These are phyloP conservation scores for Notarius quadriscutis DNA, from an alignment of 2,113 vertebrate genomes.

Conservation along the genomic window DNA sequence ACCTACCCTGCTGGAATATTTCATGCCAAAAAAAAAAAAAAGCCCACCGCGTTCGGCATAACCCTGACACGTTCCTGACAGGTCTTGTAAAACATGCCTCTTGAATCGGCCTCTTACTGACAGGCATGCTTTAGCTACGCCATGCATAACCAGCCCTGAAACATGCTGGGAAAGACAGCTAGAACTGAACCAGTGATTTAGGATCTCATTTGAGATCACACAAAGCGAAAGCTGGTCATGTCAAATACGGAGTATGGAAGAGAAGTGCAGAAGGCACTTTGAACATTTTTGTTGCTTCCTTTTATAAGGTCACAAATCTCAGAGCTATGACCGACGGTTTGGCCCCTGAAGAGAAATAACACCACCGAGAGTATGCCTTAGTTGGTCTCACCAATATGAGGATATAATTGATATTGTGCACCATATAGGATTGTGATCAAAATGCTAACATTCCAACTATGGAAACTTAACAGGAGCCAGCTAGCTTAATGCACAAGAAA, in stretches of 20 bases:
- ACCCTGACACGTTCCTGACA: constrained; percentile 67
- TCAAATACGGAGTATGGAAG: constrained; percentile 70
- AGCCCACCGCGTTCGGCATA: constrained; percentile 60
- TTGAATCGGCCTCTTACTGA: constrained; percentile 53
- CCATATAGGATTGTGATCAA: not conserved
- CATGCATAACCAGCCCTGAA: constrained; percentile 23
- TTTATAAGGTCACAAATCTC: constrained; percentile 61
- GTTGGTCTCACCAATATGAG: not conserved
- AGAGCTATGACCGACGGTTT: constrained; percentile 22
- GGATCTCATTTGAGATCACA: constrained; percentile 59
- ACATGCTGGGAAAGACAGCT: constrained; percentile 16
- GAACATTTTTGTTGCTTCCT: not conserved
- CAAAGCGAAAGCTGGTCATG: constrained; percentile 59
- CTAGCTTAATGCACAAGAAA: not conserved
- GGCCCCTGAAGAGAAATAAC: constrained; percentile 23
- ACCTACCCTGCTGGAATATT: constrained; percentile 63
- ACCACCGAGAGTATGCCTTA: not conserved
- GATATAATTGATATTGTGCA: not conserved
- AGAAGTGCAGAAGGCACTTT: constrained; percentile 60
- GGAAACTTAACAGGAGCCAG: not conserved
- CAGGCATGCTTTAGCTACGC: constrained; percentile 52
- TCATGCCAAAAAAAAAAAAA: constrained; percentile 60
- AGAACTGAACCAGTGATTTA: constrained; percentile 64
- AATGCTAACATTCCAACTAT: not conserved
- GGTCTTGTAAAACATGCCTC: constrained; percentile 59